phyloP scores from a whole-genome alignment of 2,888 invertebrate genomes.

The Noctuana brunneofusca region DNA sequence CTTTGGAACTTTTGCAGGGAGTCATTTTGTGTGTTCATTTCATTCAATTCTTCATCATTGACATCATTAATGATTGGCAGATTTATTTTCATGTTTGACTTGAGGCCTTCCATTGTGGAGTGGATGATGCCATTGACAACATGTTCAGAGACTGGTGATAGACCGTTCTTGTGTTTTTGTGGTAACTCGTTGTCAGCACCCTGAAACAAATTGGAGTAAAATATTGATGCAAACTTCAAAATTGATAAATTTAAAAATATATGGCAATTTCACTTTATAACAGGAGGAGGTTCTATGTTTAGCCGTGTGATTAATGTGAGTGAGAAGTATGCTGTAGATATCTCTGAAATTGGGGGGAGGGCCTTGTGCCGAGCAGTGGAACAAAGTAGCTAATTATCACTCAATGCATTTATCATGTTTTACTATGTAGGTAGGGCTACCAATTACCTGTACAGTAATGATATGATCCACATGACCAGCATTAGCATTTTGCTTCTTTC shows the following conservation, averaged over 20 bases:
- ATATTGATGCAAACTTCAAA: too few relatives aligned
- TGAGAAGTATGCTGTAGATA: too few relatives aligned
- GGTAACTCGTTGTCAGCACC: constrained; percentile 73
- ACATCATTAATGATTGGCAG: constrained; percentile 75
- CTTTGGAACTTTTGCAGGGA: constrained; percentile 47
- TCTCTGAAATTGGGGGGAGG: too few relatives aligned
- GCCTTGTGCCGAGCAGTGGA: too few relatives aligned
- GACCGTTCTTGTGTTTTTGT: constrained; percentile 68
- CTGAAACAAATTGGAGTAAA: constrained; percentile 45
- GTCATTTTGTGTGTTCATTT: constrained; percentile 50
- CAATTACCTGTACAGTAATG: constrained; percentile 82
- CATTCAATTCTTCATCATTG: constrained; percentile 77
- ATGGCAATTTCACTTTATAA: too few relatives aligned
- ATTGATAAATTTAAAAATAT: too few relatives aligned
- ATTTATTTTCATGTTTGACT: constrained; percentile 77
- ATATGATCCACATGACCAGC: constrained; percentile 85
- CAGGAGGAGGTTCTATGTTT: too few relatives aligned
- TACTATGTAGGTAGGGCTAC: not conserved
- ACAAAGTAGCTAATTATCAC: too few relatives aligned
- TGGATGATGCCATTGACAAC: constrained; percentile 72
- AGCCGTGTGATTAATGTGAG: too few relatives aligned
- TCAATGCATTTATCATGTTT: too few relatives aligned
- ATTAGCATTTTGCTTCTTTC: constrained; percentile 76
- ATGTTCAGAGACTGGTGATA: constrained; percentile 76
- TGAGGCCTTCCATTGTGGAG: constrained; percentile 74